Evolutionary conservation across 2,113 vertebrate genomes (phyloP), one percentile per base, ranked within the genome.

Genomic region (Lota lota): DNA sequence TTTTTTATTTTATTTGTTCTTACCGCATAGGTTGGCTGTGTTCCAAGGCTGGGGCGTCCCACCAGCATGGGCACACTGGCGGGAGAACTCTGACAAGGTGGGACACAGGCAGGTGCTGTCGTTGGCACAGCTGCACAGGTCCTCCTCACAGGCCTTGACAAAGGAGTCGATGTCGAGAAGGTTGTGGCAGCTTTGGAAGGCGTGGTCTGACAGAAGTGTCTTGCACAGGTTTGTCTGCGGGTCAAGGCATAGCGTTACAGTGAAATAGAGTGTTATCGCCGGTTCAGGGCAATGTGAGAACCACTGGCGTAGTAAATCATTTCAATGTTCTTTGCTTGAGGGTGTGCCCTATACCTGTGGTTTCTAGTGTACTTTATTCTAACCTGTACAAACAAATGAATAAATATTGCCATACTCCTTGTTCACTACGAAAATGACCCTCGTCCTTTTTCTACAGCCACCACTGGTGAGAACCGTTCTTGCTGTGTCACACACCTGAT

Each of bases 21-120:
- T 91, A 98, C 96, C 63, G 85, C 97, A 99, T 16, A 96, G 70
- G 0, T 70, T 0, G 0, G 67, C 0, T 0, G 84, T 93, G 80
- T 94, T 94, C 96, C 95, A 98, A 58, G 83, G 87, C 11, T 81
- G 65, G 0, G 96, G 96, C 0, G 3, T 76, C 3, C 95, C 96
- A 0, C 96, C 96, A 0, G 92, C 91, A 0, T 98, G 96, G 0
- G 95, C 93, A 11, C 97, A 99, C 84, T 98, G 95, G 5, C 94
- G 94, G 40, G 97, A 97, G 76, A 91, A 97, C 84, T 98, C 95
- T 0, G 95, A 92, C 0, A 96, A 17, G 15, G 95, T 95, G 68
- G 91, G 91, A 83, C 97, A 98, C 78, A 92, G 14, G 58, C 95
- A 97, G 75, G 88, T 76, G 7, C 76, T 64, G 5, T 78, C 68